These are phyloP conservation scores for Vulpes vulpes DNA, from an alignment of 2,113 vertebrate species.

Conservation along the genomic window DNA sequence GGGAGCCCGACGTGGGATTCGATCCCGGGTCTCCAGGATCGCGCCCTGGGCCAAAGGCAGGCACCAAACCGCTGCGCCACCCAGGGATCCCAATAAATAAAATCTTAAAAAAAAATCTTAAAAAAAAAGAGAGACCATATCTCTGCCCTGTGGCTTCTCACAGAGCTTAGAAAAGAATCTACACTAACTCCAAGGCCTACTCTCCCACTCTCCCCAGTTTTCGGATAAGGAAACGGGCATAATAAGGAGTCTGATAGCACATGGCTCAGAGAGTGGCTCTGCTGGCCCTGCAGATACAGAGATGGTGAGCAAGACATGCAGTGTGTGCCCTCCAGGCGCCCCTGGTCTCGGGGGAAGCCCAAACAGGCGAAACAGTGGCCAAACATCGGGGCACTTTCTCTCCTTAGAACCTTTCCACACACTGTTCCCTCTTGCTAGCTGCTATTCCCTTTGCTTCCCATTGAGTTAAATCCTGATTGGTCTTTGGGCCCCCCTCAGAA, in stretches of 20 bases:
- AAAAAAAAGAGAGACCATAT: neutral
- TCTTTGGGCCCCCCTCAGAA: neutral
- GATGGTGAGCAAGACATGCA: neutral
- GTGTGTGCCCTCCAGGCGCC: neutral
- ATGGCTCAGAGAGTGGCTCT: too few species aligned
- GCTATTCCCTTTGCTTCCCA: too few species aligned
- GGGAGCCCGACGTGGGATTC: too few species aligned
- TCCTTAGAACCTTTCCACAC: accelerated
- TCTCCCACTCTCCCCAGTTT: neutral
- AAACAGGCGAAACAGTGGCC: neutral
- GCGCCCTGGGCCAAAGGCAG: too few species aligned
- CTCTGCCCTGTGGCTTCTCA: neutral
- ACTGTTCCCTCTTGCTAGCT: neutral
- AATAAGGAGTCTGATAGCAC: neutral
- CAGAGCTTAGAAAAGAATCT: neutral
- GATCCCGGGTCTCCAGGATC: too few species aligned
- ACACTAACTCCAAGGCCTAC: neutral
- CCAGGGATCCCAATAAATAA: too few species aligned
- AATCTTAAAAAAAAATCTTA: neutral
- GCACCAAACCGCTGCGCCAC: too few species aligned
- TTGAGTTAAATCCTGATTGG: neutral
- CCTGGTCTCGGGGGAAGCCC: neutral
- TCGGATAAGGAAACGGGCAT: neutral
- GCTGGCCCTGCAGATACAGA: accelerated
- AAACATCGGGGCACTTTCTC: neutral